These are phyloP conservation scores for Chromobotia macracanthus DNA, from an alignment of 2,797 vertebrate species.

Conservation along the genomic window DNA sequence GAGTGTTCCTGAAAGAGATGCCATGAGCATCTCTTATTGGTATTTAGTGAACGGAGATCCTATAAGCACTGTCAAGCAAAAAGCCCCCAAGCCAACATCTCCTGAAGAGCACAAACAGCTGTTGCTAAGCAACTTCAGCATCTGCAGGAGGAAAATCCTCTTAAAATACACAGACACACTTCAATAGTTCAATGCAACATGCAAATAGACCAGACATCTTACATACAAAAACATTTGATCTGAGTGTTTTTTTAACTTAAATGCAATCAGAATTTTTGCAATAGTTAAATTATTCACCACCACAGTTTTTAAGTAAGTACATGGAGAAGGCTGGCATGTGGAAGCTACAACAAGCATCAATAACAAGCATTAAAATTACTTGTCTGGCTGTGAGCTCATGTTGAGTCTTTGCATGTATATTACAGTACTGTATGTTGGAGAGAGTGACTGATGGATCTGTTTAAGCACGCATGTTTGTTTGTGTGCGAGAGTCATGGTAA, in stretches of 20 bases:
- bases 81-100: conserved; percentile 23
- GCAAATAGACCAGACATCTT: background rate
- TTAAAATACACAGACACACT: conserved; percentile 16
- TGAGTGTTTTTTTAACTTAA: background rate
- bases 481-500: background rate
- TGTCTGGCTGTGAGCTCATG: background rate
- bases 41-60: conserved; percentile 38
- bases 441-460: background rate
- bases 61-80: conserved; percentile 34
- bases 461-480: too few species aligned
- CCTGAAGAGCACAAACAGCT: conserved; percentile 42
- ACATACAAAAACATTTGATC: background rate
- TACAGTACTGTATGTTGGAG: background rate
- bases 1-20: conserved; percentile 28
- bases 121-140: conserved; percentile 58
- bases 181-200: conserved; percentile 15
- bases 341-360: background rate
- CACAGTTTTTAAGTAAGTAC: background rate
- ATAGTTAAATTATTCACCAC: background rate
- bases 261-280: conserved; percentile 1
- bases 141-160: conserved; percentile 33
- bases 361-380: background rate
- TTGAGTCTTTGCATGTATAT: background rate
- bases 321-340: background rate
- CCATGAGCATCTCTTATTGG: conserved; percentile 21